Evolutionary conservation across 2,113 vertebrate species (phyloP), one percentile per base, ranked within the genome.

Genomic region (Cyphomyrus plagiostoma): DNA sequence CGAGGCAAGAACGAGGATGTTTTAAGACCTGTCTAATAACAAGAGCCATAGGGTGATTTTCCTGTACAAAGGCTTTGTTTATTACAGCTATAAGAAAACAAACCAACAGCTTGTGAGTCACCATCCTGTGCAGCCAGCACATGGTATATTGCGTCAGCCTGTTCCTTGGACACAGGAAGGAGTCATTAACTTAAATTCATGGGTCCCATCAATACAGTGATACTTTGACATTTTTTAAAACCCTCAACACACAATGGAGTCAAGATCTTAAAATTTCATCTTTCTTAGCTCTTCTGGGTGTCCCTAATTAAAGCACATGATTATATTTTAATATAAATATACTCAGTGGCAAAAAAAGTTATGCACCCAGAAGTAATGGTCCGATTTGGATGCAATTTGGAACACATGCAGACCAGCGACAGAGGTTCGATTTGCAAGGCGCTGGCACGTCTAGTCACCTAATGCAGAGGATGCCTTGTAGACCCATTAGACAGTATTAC

Each of bases 1-100:
- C 46, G 48, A 90, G 77, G 30, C 70, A 83, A 77, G 30, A 74
- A 10, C 3, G 3, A 50, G 89, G 89, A 84, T 30, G 77, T 84
- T 84, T 62, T 30, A 89, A 48, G 80, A 21, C 62, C 70, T 84
- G 52, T 35, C 86, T 86, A 90, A 56, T 82, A 91, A 89, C 77
- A 74, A 74, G 39, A 30, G 87, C 77, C 49, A 46, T 21, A 8
- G 46, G 62, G 45, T 42, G 74, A 58, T 45, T 56, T 58, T 89
- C 35, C 39, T n/a, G 19, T 62, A 17, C 53, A 80, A 39, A 26
- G 49, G 21, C 26, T 89, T 82, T 23, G 53, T 84, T 85, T 42
- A 56, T 83, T 26, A 30, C 74, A 39, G 80, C 17, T 45, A 58
- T 83, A 35, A 58, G 77, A 62, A 62, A 62, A 84, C 21, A 89